phyloP scores from a whole-genome alignment of 2,888 invertebrate genomes.

The Pseudococcus viburni region DNA sequence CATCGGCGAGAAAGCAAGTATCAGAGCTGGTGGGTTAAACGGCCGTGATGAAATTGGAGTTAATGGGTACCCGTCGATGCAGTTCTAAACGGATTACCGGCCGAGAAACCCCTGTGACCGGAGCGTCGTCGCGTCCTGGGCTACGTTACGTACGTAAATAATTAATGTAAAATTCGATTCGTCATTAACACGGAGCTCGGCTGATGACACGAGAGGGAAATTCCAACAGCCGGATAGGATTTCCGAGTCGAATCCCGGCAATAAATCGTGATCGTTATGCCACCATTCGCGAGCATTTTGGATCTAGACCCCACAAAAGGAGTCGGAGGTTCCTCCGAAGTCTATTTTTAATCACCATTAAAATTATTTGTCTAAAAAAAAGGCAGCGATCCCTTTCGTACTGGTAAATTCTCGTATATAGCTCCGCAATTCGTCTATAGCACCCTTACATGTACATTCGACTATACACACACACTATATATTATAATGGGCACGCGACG shows the following conservation, averaged over 20 bases:
- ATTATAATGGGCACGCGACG: constrained; percentile 10
- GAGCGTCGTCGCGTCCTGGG: not conserved
- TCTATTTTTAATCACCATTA: constrained; percentile 49
- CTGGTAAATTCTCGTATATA: not conserved
- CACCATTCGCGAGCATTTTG: not conserved
- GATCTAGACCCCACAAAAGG: not conserved
- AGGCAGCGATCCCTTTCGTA: not conserved
- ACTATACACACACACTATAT: not conserved
- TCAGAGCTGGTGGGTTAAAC: not conserved
- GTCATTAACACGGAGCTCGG: not conserved
- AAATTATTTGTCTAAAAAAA: constrained; percentile 17
- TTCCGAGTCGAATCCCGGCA: not conserved
- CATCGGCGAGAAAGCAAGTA: too few species aligned
- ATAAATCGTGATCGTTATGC: constrained; percentile 17
- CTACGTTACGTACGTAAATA: not conserved
- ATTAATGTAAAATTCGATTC: constrained; percentile 49
- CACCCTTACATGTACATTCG: not conserved
- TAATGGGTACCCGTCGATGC: constrained; percentile 35
- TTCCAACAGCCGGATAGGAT: not conserved
- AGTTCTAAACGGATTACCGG: constrained; percentile 37
- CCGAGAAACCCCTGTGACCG: not conserved
- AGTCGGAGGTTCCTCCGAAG: not conserved
- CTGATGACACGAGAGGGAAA: not conserved
- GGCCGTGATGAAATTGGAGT: constrained; percentile 40
- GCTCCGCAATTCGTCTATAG: too few species aligned